These are phyloP conservation scores for Chaitophorus viminalis DNA, from an alignment of 2,888 invertebrate species.

Conservation along the genomic window DNA sequence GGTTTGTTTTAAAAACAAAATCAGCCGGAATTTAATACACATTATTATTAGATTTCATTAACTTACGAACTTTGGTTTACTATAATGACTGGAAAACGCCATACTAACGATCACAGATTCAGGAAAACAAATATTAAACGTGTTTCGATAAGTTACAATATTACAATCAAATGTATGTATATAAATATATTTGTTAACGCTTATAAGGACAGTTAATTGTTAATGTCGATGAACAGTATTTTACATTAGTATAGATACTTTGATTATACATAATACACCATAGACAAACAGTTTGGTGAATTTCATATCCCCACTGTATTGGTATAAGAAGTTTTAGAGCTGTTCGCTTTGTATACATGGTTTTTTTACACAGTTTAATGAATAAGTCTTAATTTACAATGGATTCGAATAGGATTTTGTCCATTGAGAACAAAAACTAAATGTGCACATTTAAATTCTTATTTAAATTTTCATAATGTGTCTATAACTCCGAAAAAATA, in stretches of 20 bases:
- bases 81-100: background rate
- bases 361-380: background rate
- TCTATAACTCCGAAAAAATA: background rate
- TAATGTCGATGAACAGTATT: background rate
- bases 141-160: too few relatives aligned
- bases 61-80: constrained; percentile 22
- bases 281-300: background rate
- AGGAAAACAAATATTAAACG: too few relatives aligned
- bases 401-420: background rate
- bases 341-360: background rate
- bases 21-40: background rate
- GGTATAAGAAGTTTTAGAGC: constrained; percentile 4
- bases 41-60: background rate
- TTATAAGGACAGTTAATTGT: background rate
- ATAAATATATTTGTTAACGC: too few relatives aligned
- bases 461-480: background rate
- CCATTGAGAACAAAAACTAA: background rate
- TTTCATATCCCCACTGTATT: background rate
- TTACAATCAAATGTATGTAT: too few relatives aligned
- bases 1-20: too few relatives aligned
- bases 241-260: background rate
- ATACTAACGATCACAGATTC: background rate
- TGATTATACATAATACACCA: background rate
- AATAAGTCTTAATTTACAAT: constrained; percentile 52
- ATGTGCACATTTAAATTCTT: background rate